phyloP scores from a whole-genome alignment of 2,888 invertebrate species.

The Taenaris catops region DNA sequence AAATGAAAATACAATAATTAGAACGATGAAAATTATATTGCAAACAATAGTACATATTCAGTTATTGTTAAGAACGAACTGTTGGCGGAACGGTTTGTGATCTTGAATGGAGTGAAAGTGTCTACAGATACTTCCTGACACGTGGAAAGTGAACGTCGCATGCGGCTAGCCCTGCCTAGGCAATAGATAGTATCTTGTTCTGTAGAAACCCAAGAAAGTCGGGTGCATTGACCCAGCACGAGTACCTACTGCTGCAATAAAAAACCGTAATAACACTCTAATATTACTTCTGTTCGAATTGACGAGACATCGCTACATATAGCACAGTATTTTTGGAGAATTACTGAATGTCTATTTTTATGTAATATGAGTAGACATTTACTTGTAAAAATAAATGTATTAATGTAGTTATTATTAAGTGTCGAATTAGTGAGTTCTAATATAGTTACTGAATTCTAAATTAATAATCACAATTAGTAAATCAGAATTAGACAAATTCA shows the following conservation, averaged over 20 bases:
- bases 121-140: slow-evolving; percentile 62
- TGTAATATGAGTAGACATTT: slow-evolving; percentile 9
- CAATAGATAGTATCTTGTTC: slow-evolving; percentile 47
- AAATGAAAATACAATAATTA: slow-evolving; percentile 11
- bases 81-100: slow-evolving; percentile 57
- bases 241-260: slow-evolving; percentile 6
- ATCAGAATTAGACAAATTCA: too few species aligned
- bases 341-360: slow-evolving; percentile 11
- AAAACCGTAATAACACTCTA: slow-evolving; percentile 10
- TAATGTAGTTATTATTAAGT: too few species aligned
- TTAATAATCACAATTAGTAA: too few species aligned
- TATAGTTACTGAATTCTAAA: too few species aligned
- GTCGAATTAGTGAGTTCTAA: too few species aligned
- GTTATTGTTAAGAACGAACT: slow-evolving; percentile 42
- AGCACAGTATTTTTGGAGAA: slow-evolving; percentile 2
- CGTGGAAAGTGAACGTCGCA: slow-evolving; percentile 65
- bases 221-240: slow-evolving; percentile 27
- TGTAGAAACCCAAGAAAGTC: slow-evolving; percentile 44
- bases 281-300: too few species aligned
- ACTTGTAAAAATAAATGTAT: too few species aligned
- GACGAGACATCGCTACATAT: too few species aligned
- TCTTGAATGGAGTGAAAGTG: slow-evolving; percentile 78
- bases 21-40: slow-evolving; percentile 19
- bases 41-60: slow-evolving; percentile 40
- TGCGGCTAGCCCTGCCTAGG: slow-evolving; percentile 38